A percentile compares a stretch with the other conserved stretches of the same genome.
Evolutionary conservation across 1,140 invertebrate species (phyloP).

Genomic region (Pogonus chalceus): DNA sequence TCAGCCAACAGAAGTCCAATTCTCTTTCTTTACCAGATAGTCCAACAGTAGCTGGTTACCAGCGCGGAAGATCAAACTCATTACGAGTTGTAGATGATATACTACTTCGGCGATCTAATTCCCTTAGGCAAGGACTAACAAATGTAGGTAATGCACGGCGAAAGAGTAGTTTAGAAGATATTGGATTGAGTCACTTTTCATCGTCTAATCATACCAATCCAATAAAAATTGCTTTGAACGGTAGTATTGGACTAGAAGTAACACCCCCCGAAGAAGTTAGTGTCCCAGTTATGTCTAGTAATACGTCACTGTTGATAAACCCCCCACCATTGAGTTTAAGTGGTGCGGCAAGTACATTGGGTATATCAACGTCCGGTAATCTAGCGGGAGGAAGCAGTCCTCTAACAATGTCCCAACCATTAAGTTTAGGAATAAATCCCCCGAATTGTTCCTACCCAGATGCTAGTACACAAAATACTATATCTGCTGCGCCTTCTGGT

Average conservation of each 20-base stretch:
- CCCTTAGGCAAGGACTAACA: slow-evolving; percentile 63
- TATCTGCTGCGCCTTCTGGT: slow-evolving; percentile 18
- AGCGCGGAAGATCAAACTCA: slow-evolving; percentile 74
- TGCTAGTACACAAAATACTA: slow-evolving; percentile 16
- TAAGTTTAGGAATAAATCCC: slow-evolving; percentile 23
- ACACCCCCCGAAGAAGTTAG: slow-evolving; percentile 67
- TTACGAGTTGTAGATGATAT: slow-evolving; percentile 76
- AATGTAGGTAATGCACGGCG: slow-evolving; percentile 44
- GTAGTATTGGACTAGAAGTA: slow-evolving; percentile 72
- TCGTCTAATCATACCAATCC: slow-evolving; percentile 54
- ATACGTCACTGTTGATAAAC: slow-evolving; percentile 45
- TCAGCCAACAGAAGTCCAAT: slow-evolving; percentile 75
- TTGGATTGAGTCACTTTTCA: slow-evolving; percentile 66
- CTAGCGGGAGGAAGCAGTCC: slow-evolving; percentile 41
- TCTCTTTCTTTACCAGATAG: slow-evolving; percentile 79
- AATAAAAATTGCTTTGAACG: slow-evolving; percentile 76
- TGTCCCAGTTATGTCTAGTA: slow-evolving; percentile 38
- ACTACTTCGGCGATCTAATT: slow-evolving; percentile 69
- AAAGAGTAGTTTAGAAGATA: slow-evolving; percentile 76
- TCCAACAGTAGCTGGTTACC: slow-evolving; percentile 63
- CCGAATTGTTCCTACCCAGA: slow-evolving; percentile 19
- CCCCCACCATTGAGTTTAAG: slow-evolving; percentile 37
- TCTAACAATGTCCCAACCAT: slow-evolving; percentile 22
- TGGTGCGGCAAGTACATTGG: slow-evolving; percentile 26
- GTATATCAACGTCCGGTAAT: slow-evolving; percentile 37